phyloP scores from a whole-genome alignment of 2,797 vertebrate genomes.

The Sebastes flavidus region DNA sequence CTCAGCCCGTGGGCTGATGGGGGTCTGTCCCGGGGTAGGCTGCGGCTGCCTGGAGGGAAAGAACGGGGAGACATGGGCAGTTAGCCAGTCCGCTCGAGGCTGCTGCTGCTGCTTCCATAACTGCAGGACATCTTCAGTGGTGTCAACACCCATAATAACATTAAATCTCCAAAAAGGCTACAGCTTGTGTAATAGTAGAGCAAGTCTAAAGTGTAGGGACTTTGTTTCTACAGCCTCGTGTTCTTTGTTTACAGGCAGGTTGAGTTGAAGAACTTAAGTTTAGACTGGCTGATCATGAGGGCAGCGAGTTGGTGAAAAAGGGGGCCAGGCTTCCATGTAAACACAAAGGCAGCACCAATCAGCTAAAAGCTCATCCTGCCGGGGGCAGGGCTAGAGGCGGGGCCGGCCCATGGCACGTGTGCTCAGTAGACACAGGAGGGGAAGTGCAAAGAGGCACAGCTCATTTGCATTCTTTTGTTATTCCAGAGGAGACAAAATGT shows the following conservation, averaged over 20 bases:
- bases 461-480: conserved; percentile 74
- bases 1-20: conserved; percentile 86
- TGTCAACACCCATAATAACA: conserved; percentile 29
- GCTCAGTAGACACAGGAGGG: conserved; percentile 33
- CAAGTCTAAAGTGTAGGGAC: not conserved
- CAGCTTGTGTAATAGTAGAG: not conserved
- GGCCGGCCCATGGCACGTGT: conserved; percentile 37
- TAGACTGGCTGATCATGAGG: conserved; percentile 38
- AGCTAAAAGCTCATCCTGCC: conserved; percentile 1
- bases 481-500: conserved; percentile 72
- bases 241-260: conserved; percentile 47
- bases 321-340: conserved; percentile 72
- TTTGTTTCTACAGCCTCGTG: not conserved
- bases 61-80: conserved; percentile 20
- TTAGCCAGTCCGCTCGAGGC: conserved; percentile 40
- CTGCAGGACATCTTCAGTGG: conserved; percentile 36
- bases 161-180: not conserved
- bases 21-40: conserved; percentile 72
- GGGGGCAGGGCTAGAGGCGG: conserved; percentile 23
- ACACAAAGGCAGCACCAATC: conserved; percentile 71
- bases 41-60: conserved; percentile 73
- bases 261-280: conserved; percentile 25
- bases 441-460: conserved; percentile 35
- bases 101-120: conserved; percentile 31
- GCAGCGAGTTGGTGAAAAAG: conserved; percentile 21